Percentiles rank a stretch among this genome's conserved stretches.
Evolutionary conservation across 2,888 invertebrate genomes (phyloP).

Genomic region (Auanema sp.): DNA sequence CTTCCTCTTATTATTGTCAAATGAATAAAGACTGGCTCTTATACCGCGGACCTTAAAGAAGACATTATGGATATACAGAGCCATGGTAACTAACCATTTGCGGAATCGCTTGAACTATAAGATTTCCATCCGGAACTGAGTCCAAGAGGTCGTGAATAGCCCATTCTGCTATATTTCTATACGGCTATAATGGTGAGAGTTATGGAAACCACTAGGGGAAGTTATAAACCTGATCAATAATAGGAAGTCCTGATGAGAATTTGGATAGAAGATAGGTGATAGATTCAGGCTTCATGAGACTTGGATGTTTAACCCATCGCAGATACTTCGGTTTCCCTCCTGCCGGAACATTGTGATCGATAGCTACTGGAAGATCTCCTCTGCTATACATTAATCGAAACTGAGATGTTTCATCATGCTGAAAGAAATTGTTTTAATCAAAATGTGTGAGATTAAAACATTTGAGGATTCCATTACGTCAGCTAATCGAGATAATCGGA

Average conservation of each 20-base stretch:
- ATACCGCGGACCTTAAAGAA: constrained; percentile 40
- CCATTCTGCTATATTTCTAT: constrained; percentile 16
- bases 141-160: constrained; percentile 13
- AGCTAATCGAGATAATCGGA: too few relatives aligned
- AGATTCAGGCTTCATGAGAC: constrained; percentile 16
- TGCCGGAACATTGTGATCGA: constrained; percentile 33
- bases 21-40: constrained; percentile 47
- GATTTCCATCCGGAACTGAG: constrained; percentile 1
- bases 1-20: constrained; percentile 40
- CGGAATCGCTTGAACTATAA: constrained; percentile 9
- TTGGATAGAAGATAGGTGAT: constrained; percentile 13
- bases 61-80: constrained; percentile 1
- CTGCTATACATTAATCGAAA: constrained; percentile 31
- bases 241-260: constrained; percentile 18
- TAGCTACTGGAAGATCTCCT: constrained; percentile 35
- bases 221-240: constrained; percentile 14
- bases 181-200: constrained; percentile 5
- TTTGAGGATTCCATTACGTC: too few relatives aligned
- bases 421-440: background rate
- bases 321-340: constrained; percentile 12
- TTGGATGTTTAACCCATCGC: constrained; percentile 11
- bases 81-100: constrained; percentile 8
- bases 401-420: constrained; percentile 28
- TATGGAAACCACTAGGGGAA: background rate
- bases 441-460: too few relatives aligned